Evolutionary conservation across 2,797 vertebrate species (phyloP), one percentile per base, ranked within the genome.

Genomic region (Cossypha heuglini): DNA sequence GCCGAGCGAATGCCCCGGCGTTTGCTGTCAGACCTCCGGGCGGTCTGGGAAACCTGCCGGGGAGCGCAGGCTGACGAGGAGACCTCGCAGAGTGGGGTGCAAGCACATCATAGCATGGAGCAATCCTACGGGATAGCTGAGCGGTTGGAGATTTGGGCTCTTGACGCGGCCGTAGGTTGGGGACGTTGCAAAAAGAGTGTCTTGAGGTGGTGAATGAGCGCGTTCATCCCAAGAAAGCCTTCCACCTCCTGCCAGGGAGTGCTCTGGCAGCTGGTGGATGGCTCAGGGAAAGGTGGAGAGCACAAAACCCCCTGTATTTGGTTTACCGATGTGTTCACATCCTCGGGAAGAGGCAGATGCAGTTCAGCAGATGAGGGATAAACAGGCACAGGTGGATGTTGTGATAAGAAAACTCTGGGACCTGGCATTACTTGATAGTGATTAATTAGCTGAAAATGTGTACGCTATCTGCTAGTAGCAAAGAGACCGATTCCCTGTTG

Each of bases 361-460:
- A 15, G 73, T 28, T 88, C 71, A 55, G 82, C 75, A 59, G 88
- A 66, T 91, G 72, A 83, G 62, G 61, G 68, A 86, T 94, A 81
- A 83, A 77, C 58, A 84, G 84, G 59, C 76, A 61, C 91, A 91
- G 82, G 81, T 91, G 88, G 90, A 93, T 94, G 71, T 72, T 75
- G 84, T 0, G 26, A 64, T 90, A 88, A 89, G 89, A 78, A 92
- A 97, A 94, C 67, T 92, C 88, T 16, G 82, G 6, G 57, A 59
- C 38, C 28, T 46, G 52, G 52, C 35, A 5, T 88, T 68, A 66
- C 76, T 78, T 59, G 79, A 33, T n/a, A 77, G 72, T 14, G 61
- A 92, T 72, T 88, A 87, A 90, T 92, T 82, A 82, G 86, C 57
- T 86, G 35, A 26, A 54, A 81, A 82, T 3, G 13, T 40, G 21